phyloP scores from a whole-genome alignment of 1,140 invertebrate genomes.

The Drosophila takahashii region DNA sequence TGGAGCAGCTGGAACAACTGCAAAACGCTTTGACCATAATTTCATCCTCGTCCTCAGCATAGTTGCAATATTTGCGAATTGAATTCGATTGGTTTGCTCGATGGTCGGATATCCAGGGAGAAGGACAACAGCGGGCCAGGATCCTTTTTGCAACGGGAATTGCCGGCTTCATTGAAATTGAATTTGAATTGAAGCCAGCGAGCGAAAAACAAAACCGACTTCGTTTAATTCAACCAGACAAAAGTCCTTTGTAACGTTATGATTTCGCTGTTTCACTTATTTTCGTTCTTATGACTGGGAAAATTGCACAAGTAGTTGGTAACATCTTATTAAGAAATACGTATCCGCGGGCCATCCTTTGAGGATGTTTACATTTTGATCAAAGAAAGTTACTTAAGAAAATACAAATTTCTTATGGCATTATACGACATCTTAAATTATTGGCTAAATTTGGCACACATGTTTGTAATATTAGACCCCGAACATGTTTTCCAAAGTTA shows the following conservation, averaged over 20 bases:
- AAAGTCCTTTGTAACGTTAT: conserved; percentile 24
- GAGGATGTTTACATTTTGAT: neutral
- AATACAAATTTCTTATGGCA: neutral
- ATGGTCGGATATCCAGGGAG: conserved; percentile 17
- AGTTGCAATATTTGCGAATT: conserved; percentile 68
- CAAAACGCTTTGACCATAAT: conserved; percentile 63
- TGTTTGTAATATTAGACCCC: too few species aligned
- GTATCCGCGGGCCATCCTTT: conserved; percentile 20
- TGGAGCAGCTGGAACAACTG: conserved; percentile 58
- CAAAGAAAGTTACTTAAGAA: neutral
- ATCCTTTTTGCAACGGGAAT: conserved; percentile 48
- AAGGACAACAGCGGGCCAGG: neutral
- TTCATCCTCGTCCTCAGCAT: conserved; percentile 55
- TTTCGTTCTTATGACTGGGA: conserved; percentile 1
- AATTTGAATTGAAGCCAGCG: conserved; percentile 64
- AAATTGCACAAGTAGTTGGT: conserved; percentile 17
- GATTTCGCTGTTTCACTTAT: conserved; percentile 11
- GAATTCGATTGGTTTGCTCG: conserved; percentile 54
- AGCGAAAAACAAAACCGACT: conserved; percentile 34
- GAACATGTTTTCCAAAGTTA: too few species aligned
- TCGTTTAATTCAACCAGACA: conserved; percentile 17
- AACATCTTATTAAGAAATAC: conserved; percentile 7
- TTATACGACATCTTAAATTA: neutral
- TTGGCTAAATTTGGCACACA: too few species aligned
- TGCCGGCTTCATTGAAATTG: conserved; percentile 57